phyloP scores from a whole-genome alignment of 2,113 vertebrate species.

The Macrotus californicus region DNA sequence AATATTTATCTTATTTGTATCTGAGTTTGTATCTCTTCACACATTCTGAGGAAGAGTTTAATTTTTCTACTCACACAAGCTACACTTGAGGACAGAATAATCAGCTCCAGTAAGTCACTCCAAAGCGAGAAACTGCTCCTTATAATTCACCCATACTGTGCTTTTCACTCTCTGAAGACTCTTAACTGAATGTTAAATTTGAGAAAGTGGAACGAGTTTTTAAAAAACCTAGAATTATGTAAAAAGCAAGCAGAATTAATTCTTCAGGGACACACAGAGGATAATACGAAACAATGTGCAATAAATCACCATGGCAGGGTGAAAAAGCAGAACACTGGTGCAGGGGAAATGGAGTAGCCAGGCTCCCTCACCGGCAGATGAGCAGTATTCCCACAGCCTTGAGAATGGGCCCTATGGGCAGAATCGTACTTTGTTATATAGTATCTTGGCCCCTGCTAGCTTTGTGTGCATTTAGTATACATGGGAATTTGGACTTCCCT shows the following conservation, averaged over 20 bases:
- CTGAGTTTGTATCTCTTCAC: not conserved
- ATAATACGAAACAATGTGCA: not conserved
- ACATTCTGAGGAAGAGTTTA: not conserved
- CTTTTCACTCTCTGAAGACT: not conserved
- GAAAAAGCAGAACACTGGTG: not conserved
- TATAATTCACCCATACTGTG: not conserved
- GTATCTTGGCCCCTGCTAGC: too few species aligned
- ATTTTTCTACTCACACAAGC: not conserved
- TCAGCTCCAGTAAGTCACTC: not conserved
- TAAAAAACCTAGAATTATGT: not conserved
- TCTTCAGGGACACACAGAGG: not conserved
- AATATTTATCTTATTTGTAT: not conserved
- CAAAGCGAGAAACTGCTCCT: not conserved
- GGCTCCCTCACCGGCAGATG: too few species aligned
- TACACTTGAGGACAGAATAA: not conserved
- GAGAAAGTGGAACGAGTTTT: not conserved
- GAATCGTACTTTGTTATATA: too few species aligned
- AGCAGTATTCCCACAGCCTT: too few species aligned
- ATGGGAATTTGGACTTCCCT: too few species aligned
- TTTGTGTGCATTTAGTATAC: too few species aligned
- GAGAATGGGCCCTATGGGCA: too few species aligned
- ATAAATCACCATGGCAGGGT: not conserved
- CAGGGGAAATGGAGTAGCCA: too few species aligned
- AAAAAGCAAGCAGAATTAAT: not conserved
- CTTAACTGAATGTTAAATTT: conserved; percentile 9